Percentiles rank a stretch among this genome's conserved stretches.
Evolutionary conservation across 2,888 invertebrate genomes (phyloP).

Genomic region (Reticulitermes lucifugus): DNA sequence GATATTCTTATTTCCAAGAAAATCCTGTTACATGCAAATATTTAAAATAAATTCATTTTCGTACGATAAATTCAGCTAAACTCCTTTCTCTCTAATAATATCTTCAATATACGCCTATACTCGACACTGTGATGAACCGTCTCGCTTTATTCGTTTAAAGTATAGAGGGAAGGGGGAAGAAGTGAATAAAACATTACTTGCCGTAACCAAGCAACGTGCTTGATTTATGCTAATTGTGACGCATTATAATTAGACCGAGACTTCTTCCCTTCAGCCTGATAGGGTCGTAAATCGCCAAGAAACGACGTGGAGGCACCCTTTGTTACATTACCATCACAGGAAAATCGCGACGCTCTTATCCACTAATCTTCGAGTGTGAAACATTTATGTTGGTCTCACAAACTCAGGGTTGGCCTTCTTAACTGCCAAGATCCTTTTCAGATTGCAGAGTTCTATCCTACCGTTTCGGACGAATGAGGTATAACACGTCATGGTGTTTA

Average conservation of each 20-base stretch:
- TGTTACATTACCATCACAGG: neutral
- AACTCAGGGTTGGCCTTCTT: too few species aligned
- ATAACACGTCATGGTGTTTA: neutral
- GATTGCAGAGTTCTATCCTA: too few species aligned
- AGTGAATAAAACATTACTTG: neutral
- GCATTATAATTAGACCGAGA: slow-evolving; percentile 32
- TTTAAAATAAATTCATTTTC: too few species aligned
- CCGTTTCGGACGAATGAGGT: neutral
- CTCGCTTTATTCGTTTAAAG: neutral
- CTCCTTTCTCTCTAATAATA: too few species aligned
- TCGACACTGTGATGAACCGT: neutral
- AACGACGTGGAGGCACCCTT: neutral
- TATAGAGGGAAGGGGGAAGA: neutral
- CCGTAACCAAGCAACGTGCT: neutral
- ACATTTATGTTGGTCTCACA: too few species aligned
- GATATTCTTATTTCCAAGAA: too few species aligned
- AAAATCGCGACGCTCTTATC: neutral
- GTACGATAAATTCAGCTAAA: too few species aligned
- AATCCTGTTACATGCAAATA: too few species aligned
- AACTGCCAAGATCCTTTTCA: too few species aligned
- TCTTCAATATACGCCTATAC: too few species aligned
- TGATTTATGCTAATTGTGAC: slow-evolving; percentile 38
- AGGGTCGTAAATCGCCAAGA: neutral
- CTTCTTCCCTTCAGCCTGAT: slow-evolving; percentile 1
- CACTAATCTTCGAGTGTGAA: neutral